Evolutionary conservation across 2,888 invertebrate genomes (phyloP).

Genomic region (Heliconius charithonia): DNA sequence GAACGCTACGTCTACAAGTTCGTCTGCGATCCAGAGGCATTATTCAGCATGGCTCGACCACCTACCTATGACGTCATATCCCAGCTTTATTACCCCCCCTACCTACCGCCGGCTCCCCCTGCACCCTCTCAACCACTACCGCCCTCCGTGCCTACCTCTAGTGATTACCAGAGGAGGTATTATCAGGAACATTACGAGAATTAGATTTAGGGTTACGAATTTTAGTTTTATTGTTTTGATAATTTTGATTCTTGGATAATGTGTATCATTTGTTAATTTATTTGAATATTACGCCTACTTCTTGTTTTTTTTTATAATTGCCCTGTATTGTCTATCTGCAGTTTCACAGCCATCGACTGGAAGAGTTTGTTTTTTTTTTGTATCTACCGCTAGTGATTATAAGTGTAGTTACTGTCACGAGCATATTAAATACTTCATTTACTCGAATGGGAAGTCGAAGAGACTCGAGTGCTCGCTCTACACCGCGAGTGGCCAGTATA

Average conservation of each 20-base stretch:
- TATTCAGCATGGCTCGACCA: slow-evolving; percentile 91
- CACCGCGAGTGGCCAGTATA: too few relatives aligned
- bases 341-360: too few relatives aligned
- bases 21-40: slow-evolving; percentile 96
- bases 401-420: too few relatives aligned
- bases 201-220: slow-evolving; percentile 13
- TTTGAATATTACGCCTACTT: too few relatives aligned
- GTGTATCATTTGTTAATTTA: not conserved
- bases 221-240: not conserved
- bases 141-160: slow-evolving; percentile 27
- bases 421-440: too few relatives aligned
- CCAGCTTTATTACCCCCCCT: slow-evolving; percentile 67
- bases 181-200: slow-evolving; percentile 60
- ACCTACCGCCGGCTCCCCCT: slow-evolving; percentile 51
- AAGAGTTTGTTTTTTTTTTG: too few relatives aligned
- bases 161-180: slow-evolving; percentile 57
- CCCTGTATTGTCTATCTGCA: too few relatives aligned
- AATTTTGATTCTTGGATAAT: not conserved
- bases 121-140: slow-evolving; percentile 25
- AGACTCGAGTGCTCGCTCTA: too few relatives aligned
- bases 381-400: too few relatives aligned
- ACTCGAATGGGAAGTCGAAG: too few relatives aligned
- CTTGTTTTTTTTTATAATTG: too few relatives aligned
- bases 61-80: slow-evolving; percentile 66
- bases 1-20: slow-evolving; percentile 98